Percentiles rank a stretch among this genome's conserved stretches.
Conservation (phyloP, 2,113 vertebrate species). For the Entomyzon cyanotis region DNA sequence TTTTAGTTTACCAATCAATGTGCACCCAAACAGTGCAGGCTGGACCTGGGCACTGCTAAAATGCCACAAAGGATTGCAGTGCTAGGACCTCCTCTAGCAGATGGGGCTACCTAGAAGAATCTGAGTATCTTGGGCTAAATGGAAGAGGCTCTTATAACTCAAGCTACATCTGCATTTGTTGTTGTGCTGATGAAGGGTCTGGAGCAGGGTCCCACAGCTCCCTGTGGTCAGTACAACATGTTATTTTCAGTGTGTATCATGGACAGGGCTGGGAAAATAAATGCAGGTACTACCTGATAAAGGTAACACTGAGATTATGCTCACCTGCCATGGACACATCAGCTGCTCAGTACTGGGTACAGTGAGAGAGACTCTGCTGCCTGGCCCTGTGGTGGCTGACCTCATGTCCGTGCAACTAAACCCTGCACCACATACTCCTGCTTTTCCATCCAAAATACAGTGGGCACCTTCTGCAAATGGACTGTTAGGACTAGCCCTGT, state of each 20-base stretch:
- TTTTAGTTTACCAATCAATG: neutral
- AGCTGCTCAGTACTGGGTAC: neutral
- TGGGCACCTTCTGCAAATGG: accelerated
- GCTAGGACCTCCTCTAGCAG: neutral
- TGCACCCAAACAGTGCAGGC: neutral
- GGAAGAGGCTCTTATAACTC: neutral
- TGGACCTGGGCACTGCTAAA: neutral
- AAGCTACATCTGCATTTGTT: neutral
- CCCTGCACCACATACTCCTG: neutral
- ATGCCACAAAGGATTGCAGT: neutral
- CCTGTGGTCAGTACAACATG: neutral
- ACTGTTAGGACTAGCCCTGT: neutral
- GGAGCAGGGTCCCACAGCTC: neutral
- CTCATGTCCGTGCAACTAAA: neutral
- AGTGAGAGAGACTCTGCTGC: neutral
- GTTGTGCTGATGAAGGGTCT: neutral
- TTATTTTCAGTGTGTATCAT: neutral
- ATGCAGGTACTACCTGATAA: neutral
- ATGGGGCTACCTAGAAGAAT: neutral
- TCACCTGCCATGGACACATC: neutral
- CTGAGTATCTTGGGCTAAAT: neutral
- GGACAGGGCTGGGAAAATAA: neutral
- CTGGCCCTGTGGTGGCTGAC: neutral
- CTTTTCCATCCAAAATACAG: neutral
- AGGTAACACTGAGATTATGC: neutral